A percentile compares a stretch with the other conserved stretches of the same genome.
Conservation (phyloP, 2,797 vertebrate species). For the Meda fulgida region DNA sequence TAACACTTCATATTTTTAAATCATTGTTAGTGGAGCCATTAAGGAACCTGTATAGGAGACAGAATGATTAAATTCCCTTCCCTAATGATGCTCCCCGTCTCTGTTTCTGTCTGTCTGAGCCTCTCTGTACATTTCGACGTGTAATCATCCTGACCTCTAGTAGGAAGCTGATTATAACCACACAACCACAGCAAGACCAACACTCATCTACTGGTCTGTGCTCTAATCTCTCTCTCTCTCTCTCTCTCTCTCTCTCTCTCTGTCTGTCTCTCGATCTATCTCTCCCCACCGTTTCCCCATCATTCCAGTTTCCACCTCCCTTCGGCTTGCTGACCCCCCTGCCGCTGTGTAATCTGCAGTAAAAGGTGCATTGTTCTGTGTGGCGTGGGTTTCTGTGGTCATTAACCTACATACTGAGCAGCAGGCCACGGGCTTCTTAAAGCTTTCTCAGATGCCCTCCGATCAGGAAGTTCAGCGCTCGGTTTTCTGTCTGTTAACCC, state of each 20-base stretch:
- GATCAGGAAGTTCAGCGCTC: conserved; percentile 31
- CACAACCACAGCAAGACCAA: conserved; percentile 57
- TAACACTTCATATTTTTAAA: not conserved
- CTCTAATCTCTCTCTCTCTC: conserved; percentile 60
- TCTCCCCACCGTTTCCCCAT: not conserved
- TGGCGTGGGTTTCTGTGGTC: conserved; percentile 71
- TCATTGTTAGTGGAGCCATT: not conserved
- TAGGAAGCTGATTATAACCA: conserved; percentile 41
- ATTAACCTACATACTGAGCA: conserved; percentile 79
- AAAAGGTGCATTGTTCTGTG: conserved; percentile 78
- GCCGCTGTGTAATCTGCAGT: conserved; percentile 66
- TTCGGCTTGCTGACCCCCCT: not conserved
- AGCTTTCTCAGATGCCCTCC: conserved; percentile 54
- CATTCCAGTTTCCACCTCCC: conserved; percentile 13
- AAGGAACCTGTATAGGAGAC: not conserved
- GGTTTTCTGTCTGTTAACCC: conserved; percentile 12
- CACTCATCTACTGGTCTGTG: conserved; percentile 71
- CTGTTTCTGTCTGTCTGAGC: conserved; percentile 7
- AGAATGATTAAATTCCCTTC: not conserved
- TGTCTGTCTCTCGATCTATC: not conserved
- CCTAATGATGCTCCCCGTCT: not conserved
- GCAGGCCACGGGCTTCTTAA: conserved; percentile 68
- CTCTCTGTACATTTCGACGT: conserved; percentile 4
- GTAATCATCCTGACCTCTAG: conserved; percentile 25
- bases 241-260: conserved; percentile 47